A percentile compares a stretch with the other conserved stretches of the same genome.
Conservation (phyloP, 1,140 invertebrate genomes). For the Globodera rostochiensis region DNA sequence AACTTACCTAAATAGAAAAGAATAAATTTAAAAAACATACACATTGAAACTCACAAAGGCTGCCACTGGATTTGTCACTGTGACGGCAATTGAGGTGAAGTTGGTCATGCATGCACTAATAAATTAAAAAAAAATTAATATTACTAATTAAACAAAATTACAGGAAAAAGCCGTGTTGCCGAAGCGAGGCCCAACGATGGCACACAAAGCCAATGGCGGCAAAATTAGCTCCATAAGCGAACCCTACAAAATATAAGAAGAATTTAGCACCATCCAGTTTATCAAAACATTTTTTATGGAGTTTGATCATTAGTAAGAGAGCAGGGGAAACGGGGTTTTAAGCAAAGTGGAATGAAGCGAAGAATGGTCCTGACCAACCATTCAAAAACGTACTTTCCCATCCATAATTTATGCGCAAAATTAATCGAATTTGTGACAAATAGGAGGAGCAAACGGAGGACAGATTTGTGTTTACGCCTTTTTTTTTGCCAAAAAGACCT, state of each 20-base stretch:
- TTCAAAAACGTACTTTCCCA: too few species aligned
- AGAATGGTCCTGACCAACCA: too few species aligned
- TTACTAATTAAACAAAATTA: conserved; percentile 10
- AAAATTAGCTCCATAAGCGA: conserved; percentile 51
- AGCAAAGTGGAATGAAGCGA: too few species aligned
- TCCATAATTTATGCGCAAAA: too few species aligned
- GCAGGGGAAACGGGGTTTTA: too few species aligned
- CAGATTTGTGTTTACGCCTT: too few species aligned
- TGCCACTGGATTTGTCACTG: conserved; percentile 28
- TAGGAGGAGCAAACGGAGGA: too few species aligned
- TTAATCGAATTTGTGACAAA: too few species aligned
- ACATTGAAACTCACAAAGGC: conserved; percentile 14
- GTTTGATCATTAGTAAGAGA: too few species aligned
- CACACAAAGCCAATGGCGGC: conserved; percentile 49
- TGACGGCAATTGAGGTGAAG: conserved; percentile 28
- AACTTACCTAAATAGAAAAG: conserved; percentile 19
- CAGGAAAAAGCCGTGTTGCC: conserved; percentile 51
- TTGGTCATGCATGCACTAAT: conserved; percentile 31
- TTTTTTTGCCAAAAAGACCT: too few species aligned
- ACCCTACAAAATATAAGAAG: conserved; percentile 32
- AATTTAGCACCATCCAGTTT: too few species aligned
- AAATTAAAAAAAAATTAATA: neutral
- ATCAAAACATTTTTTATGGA: too few species aligned
- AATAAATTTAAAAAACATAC: conserved; percentile 7
- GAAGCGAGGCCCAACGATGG: conserved; percentile 43